These are phyloP conservation scores for Drosophila sordidula DNA, from an alignment of 2,888 invertebrate genomes.

Conservation along the genomic window DNA sequence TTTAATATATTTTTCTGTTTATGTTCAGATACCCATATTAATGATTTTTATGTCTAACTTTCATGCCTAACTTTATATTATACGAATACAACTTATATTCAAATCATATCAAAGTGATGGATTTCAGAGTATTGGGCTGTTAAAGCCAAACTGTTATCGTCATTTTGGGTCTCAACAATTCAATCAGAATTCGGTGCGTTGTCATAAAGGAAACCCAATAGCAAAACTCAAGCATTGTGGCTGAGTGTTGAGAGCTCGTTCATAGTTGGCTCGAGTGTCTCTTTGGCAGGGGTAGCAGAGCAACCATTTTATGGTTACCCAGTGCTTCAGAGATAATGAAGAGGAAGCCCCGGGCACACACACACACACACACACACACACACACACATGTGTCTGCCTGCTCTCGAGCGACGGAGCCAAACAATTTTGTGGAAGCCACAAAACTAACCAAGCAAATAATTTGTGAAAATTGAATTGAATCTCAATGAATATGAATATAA, in stretches of 20 bases:
- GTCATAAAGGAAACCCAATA: conserved; percentile 54
- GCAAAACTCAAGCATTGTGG: conserved; percentile 35
- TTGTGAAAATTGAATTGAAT: conserved; percentile 75
- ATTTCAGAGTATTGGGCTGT: not conserved
- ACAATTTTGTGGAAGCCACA: conserved; percentile 79
- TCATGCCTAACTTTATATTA: no score
- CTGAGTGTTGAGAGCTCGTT: conserved; percentile 4
- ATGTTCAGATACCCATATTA: no score
- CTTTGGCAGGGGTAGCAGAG: conserved; percentile 3
- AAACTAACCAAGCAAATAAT: conserved; percentile 81
- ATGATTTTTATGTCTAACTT: no score
- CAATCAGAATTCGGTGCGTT: conserved; percentile 64
- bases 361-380: not conserved
- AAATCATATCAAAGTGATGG: no score
- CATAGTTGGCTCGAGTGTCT: conserved; percentile 10
- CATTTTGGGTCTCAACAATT: conserved; percentile 42
- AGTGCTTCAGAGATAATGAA: conserved; percentile 69
- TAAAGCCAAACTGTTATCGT: conserved; percentile 17
- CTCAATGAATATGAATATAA: conserved; percentile 71
- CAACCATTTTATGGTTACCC: conserved; percentile 41
- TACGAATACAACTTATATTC: no score
- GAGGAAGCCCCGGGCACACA: conserved; percentile 60
- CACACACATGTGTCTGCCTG: conserved; percentile 13
- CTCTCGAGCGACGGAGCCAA: conserved; percentile 29
- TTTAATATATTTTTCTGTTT: no score